These are phyloP conservation scores for Halictus rubicundus DNA, from an alignment of 1,140 invertebrate species.

Conservation along the genomic window DNA sequence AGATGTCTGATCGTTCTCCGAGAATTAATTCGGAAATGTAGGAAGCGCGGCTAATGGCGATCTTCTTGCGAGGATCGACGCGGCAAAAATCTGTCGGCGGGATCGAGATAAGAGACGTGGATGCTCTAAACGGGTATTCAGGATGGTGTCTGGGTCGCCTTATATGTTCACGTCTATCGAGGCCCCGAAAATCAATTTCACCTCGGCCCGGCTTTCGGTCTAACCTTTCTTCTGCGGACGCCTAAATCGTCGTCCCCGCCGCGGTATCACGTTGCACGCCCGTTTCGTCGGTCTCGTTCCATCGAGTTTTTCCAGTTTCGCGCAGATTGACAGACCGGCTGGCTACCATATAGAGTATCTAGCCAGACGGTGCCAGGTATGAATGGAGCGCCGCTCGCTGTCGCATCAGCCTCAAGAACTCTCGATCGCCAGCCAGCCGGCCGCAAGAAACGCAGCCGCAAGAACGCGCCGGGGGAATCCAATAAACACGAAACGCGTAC, in stretches of 20 bases:
- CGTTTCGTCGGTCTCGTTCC: conserved; percentile 27
- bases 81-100: too few relatives aligned
- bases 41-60: too few relatives aligned
- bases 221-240: conserved; percentile 23
- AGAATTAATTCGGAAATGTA: too few relatives aligned
- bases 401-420: conserved; percentile 27
- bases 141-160: neutral
- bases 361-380: conserved; percentile 35
- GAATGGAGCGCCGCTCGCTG: conserved; percentile 46
- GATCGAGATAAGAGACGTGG: too few relatives aligned
- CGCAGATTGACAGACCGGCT: conserved; percentile 41
- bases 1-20: too few relatives aligned
- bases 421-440: conserved; percentile 14
- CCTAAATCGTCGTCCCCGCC: conserved; percentile 47
- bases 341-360: conserved; percentile 51
- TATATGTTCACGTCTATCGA: conserved; percentile 29
- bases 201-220: conserved; percentile 6
- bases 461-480: conserved; percentile 37
- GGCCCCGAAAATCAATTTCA: conserved; percentile 39
- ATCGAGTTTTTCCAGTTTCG: conserved; percentile 54
- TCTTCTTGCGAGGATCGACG: too few relatives aligned
- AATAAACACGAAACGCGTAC: conserved; percentile 29
- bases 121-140: conserved; percentile 4
- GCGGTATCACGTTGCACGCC: neutral
- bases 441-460: conserved; percentile 34